Evolutionary conservation across 1,140 invertebrate species (phyloP), one percentile per base, ranked within the genome.

Genomic region (Centruroides vittatus): DNA sequence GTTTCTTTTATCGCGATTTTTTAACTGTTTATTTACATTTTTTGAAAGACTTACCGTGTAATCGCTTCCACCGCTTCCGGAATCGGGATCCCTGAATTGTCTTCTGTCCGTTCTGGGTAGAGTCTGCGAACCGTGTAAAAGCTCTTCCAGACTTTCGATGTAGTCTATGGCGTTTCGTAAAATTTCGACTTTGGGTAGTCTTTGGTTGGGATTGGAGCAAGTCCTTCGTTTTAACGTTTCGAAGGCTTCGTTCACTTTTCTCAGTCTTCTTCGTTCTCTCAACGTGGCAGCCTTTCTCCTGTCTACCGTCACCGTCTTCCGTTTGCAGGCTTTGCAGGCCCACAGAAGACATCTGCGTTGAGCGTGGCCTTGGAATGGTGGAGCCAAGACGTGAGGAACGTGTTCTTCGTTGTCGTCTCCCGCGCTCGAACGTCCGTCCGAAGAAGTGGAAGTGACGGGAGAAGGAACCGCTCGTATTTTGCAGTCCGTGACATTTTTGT

Each of bases 201-300:
- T 78, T 72, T 98, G 94, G 71, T 91, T 93, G 2, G 91, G 90
- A 74, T 97, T 97, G 62, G 88, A 85, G 69, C 93, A 90, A 0
- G 94, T 95, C 64, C 93, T 76, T 69, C 87, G 78, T 72, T 98
- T 94, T 50, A 98, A 75, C 41, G 92, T 83, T 74, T 98, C 95
- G 75, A 98, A 98, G 0, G 95, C 95, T 76, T 98, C 95, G 74
- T 98, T 98, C 64, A 98, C 94, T 82, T 96, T 96, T 70, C 92
- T 78, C 48, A 98, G 80, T 63, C 95, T 79, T 64, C 94, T 76
- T 65, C 95, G 78, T 73, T 98, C 95, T 0, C 95, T 76, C 72
- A 98, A 80, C 0, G 95, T 98, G 3, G 95, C 95, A 5, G 95
- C 94, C 80, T 96, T 96, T 69, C 95, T 80, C 49, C 95, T 78